These are phyloP conservation scores for Tiphia femorata DNA, from an alignment of 2,888 invertebrate genomes.

Conservation along the genomic window DNA sequence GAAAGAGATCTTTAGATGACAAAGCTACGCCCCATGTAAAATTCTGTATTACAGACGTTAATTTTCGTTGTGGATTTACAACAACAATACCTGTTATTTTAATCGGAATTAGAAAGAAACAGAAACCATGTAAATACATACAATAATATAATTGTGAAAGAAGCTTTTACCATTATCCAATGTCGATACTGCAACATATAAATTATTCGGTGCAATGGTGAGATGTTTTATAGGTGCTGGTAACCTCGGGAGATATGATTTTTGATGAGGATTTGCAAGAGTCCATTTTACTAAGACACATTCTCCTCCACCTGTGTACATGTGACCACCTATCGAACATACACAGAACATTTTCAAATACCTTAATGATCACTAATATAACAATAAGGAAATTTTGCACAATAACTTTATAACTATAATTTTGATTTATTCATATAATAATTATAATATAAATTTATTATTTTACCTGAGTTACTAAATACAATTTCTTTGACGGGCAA, in stretches of 20 bases:
- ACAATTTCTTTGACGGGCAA: constrained; percentile 76
- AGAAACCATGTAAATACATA: background rate
- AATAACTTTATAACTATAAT: no score
- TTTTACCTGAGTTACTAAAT: constrained; percentile 72
- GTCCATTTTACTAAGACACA: constrained; percentile 84
- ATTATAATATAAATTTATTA: constrained; percentile 2
- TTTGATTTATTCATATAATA: constrained; percentile 2
- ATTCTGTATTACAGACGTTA: constrained; percentile 76
- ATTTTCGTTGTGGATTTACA: constrained; percentile 71
- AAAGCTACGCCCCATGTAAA: constrained; percentile 74
- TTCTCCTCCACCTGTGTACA: constrained; percentile 85
- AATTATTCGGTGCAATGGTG: constrained; percentile 74
- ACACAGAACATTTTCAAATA: no score
- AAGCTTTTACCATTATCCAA: constrained; percentile 75
- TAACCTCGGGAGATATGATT: constrained; percentile 78
- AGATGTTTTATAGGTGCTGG: constrained; percentile 78
- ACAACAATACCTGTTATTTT: constrained; percentile 70
- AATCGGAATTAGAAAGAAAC: background rate
- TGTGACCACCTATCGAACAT: constrained; percentile 75
- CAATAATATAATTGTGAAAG: constrained; percentile 2
- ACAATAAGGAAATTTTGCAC: background rate
- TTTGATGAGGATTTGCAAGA: constrained; percentile 69
- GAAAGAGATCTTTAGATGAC: constrained; percentile 70
- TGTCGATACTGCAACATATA: constrained; percentile 76
- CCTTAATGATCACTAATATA: no score